These are phyloP conservation scores for Seladonia tumulorum DNA, from an alignment of 2,888 invertebrate species.

Conservation along the genomic window DNA sequence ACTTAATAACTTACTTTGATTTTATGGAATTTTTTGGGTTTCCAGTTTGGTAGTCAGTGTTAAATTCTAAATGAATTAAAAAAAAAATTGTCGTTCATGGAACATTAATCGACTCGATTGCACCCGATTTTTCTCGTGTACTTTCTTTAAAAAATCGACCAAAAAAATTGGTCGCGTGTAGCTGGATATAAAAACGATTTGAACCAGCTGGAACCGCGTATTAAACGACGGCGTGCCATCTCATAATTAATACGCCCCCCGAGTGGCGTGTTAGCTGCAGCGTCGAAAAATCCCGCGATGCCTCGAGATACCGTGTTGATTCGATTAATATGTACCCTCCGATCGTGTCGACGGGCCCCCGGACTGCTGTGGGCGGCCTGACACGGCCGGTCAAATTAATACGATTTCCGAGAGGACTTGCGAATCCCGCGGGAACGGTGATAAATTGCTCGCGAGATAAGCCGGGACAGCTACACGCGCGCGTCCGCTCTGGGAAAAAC, in stretches of 20 bases:
- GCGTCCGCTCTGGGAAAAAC: slow-evolving; percentile 23
- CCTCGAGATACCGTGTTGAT: slow-evolving; percentile 39
- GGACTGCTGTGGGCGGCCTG: slow-evolving; percentile 64
- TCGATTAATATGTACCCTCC: slow-evolving; percentile 49
- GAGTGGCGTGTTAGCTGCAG: slow-evolving; percentile 16
- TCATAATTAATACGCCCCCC: slow-evolving; percentile 64
- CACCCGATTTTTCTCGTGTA: background rate
- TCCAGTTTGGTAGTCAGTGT: too few relatives aligned
- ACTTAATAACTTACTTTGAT: too few relatives aligned
- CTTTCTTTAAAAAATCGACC: background rate
- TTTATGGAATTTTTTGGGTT: too few relatives aligned
- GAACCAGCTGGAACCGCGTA: background rate
- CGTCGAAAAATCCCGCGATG: slow-evolving; percentile 18
- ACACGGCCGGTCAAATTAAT: slow-evolving; percentile 65
- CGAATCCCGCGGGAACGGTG: slow-evolving; percentile 35
- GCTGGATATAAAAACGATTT: background rate
- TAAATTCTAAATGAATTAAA: too few relatives aligned
- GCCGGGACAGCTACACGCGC: slow-evolving; percentile 47
- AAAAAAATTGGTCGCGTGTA: background rate
- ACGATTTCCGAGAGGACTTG: slow-evolving; percentile 55
- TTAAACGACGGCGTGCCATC: background rate
- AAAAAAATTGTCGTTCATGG: too few relatives aligned
- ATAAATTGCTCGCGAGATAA: slow-evolving; percentile 61
- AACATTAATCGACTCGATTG: background rate
- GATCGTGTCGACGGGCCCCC: slow-evolving; percentile 49